Evolutionary conservation across 1,140 invertebrate species (phyloP), one percentile per base, ranked within the genome.

Genomic region (Cydia fagiglandana): DNA sequence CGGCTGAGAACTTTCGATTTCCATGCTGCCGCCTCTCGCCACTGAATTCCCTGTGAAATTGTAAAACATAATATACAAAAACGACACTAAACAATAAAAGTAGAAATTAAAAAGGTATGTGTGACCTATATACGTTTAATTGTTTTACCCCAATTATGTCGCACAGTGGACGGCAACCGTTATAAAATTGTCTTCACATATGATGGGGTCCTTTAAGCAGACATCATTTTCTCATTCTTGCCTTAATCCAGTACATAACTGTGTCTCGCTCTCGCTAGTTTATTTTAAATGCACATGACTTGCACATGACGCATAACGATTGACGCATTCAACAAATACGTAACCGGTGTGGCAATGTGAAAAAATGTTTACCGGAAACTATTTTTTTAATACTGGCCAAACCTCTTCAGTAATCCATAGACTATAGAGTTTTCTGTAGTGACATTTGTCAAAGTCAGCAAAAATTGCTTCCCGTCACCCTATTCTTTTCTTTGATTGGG

Each of bases 401-500:
- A 61, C 30, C 15, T 34, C 30, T 38, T 38, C 7, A 17, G 28
- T 20, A 15, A 70, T 70, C 66, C 34, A 70, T 70, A 70, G 66
- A 70, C n/a, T 1, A 41, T 5, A 70, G 66, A 38, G 66, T 70
- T 17, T 70, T 70, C 66, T 70, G 34, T 70, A 70, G 15, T 76
- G 76, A 77, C 76, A 76, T 74, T 79, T 79, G 78, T 79, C 78
- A 79, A 79, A 79, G 76, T 79, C 78, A 79, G 66, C 78, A 80
- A 80, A 80, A 80, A 80, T 78, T 78, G 74, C 73, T 80, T 70
- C 66, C 66, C 66, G 66, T 70, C 66, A 78, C 78, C 76, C 68
- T 80, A 53, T 74, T 80, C 79, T 77, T 77, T 78, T 75, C 75
- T 77, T 76, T 50, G 73, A 75, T 64, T 78, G 75, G 73, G 73